phyloP scores from a whole-genome alignment of 2,888 invertebrate species.

The Amitus sp. region DNA sequence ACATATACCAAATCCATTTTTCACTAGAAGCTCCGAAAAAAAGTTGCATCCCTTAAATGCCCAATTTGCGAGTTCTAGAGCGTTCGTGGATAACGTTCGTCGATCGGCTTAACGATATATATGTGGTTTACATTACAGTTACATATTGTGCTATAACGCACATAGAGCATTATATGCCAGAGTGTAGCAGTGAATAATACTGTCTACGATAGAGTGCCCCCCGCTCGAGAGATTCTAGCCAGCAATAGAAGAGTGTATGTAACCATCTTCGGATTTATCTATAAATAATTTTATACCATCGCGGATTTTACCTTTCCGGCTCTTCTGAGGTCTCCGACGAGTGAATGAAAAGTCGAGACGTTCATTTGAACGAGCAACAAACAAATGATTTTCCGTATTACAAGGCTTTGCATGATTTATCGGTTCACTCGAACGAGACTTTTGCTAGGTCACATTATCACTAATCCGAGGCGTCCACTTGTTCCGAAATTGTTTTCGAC shows the following conservation, averaged over 20 bases:
- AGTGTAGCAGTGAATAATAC: too few relatives aligned
- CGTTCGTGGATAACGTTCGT: constrained; percentile 53
- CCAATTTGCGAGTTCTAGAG: too few relatives aligned
- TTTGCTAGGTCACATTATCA: constrained; percentile 44
- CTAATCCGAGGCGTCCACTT: constrained; percentile 33
- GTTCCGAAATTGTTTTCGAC: constrained; percentile 2
- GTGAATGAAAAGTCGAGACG: constrained; percentile 1
- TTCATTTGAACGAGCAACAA: background rate
- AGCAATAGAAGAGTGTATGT: constrained; percentile 65
- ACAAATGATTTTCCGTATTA: background rate
- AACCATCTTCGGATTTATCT: constrained; percentile 65
- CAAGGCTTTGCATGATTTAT: background rate
- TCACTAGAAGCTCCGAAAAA: too few relatives aligned
- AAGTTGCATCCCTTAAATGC: too few relatives aligned
- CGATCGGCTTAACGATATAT: constrained; percentile 61
- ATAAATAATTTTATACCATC: constrained; percentile 54
- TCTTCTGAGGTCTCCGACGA: constrained; percentile 26
- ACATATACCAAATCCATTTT: too few relatives aligned
- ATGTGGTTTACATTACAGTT: constrained; percentile 65
- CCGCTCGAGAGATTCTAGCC: constrained; percentile 64
- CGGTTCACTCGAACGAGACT: constrained; percentile 43
- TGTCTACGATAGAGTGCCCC: constrained; percentile 61
- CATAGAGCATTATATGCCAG: constrained; percentile 60
- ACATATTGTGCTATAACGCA: constrained; percentile 60
- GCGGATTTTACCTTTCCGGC: too few relatives aligned